A percentile compares a stretch with the other conserved stretches of the same genome.
These are phyloP conservation scores for Oxytorus armatus DNA, from an alignment of 2,888 invertebrate species.

Conservation along the genomic window DNA sequence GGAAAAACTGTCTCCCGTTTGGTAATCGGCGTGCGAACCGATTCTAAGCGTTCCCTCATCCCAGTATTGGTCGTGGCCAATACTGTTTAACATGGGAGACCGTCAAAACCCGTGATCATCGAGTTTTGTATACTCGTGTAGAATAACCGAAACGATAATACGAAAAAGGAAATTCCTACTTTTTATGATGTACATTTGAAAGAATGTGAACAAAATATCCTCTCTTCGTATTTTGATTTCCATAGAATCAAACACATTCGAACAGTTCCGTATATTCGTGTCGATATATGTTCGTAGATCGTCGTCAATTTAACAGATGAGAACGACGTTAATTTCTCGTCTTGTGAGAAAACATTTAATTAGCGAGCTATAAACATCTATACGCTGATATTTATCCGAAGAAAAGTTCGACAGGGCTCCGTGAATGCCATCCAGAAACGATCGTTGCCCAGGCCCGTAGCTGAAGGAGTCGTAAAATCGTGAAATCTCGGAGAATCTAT, in stretches of 20 bases:
- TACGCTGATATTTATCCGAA: conserved; percentile 52
- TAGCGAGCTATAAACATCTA: conserved; percentile 68
- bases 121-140: too few species aligned
- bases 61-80: too few species aligned
- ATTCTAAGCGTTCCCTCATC: too few species aligned
- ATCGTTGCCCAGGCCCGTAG: conserved; percentile 57
- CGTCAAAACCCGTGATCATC: too few species aligned
- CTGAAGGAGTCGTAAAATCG: conserved; percentile 76
- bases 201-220: not conserved
- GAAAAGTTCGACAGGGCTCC: conserved; percentile 79
- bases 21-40: too few species aligned
- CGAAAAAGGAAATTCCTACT: too few species aligned
- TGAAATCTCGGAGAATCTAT: conserved; percentile 74
- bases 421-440: conserved; percentile 68
- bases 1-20: too few species aligned
- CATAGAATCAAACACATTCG: too few species aligned
- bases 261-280: not conserved
- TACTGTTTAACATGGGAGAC: too few species aligned
- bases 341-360: conserved; percentile 82
- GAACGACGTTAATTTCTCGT: conserved; percentile 48
- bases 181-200: too few species aligned
- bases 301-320: conserved; percentile 38
- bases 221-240: conserved; percentile 66
- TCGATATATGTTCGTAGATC: conserved; percentile 12
- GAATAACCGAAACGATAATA: too few species aligned